Evolutionary conservation across 2,113 vertebrate genomes (phyloP), one percentile per base, ranked within the genome.

Genomic region (Mormyrus lacerda): DNA sequence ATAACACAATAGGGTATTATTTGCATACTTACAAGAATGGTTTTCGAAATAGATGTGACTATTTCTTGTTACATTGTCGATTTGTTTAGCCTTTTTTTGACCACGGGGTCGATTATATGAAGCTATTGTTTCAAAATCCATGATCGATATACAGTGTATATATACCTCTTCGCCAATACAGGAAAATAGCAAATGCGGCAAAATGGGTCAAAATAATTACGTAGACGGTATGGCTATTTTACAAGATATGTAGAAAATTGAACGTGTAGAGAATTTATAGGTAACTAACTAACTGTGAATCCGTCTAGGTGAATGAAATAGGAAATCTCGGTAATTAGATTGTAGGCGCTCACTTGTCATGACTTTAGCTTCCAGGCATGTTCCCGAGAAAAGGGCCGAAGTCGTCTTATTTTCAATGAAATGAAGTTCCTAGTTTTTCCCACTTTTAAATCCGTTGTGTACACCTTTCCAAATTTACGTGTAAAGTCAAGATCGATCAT

Each of bases 291-390:
- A 24, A 39, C 87, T 45, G 31, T 95, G 95, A 93, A 95, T 93
- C 95, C 94, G 94, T 92, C 93, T 93, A 94, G 94, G 92, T 94
- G 95, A 97, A 96, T 96, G 95, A 96, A 97, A 96, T 95, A 95
- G 94, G 31, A 95, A 91, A 93, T 96, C 79, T 89, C 91, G 91
- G 94, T 97, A 96, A 97, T 96, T 96, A 94, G 95, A 96, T 96
- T 96, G 95, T 95, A 94, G 94, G 95, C 94, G 95, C 95, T 96
- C 93, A 95, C 95, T 95, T 96, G 96, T 95, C 95, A 95, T 95
- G 92, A 95, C 76, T 76, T 91, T 94, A 95, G 95, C 95, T 96
- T 93, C 93, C 91, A 96, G 95, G 89, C 96, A 96, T 93, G 91
- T 35, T 94, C 93, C 87, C 90, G 94, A 95, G 94, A 95, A 95